These are phyloP conservation scores for Drosophila aldrichi DNA, from an alignment of 2,888 invertebrate species.

Conservation along the genomic window DNA sequence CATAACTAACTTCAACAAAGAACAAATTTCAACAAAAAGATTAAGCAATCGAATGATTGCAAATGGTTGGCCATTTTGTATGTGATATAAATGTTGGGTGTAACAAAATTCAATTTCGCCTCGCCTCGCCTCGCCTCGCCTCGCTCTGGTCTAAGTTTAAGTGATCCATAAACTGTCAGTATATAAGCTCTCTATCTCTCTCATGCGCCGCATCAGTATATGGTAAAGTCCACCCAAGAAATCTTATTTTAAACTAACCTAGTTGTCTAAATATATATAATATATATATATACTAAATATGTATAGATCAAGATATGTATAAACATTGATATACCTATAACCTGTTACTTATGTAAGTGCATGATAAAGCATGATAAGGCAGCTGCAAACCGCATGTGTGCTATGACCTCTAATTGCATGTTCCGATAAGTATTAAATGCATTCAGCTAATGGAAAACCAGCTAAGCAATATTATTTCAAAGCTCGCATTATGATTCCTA, in stretches of 20 bases:
- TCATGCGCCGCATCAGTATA: slow-evolving; percentile 62
- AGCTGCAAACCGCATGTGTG: slow-evolving; percentile 52
- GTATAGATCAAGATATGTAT: slow-evolving; percentile 1
- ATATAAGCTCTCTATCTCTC: slow-evolving; percentile 36
- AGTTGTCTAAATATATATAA: slow-evolving; percentile 52
- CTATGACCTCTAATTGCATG: slow-evolving; percentile 53
- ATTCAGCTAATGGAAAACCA: slow-evolving; percentile 20
- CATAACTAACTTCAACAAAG: slow-evolving; percentile 47
- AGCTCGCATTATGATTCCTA: slow-evolving; percentile 30
- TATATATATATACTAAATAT: slow-evolving; percentile 27
- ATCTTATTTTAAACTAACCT: slow-evolving; percentile 38
- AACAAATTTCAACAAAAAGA: slow-evolving; percentile 21
- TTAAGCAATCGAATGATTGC: not conserved
- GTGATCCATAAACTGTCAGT: slow-evolving; percentile 61
- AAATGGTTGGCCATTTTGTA: slow-evolving; percentile 60
- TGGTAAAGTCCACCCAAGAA: slow-evolving; percentile 67
- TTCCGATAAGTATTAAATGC: slow-evolving; percentile 55
- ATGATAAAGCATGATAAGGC: slow-evolving; percentile 31
- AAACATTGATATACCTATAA: slow-evolving; percentile 6
- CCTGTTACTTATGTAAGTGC: slow-evolving; percentile 9
- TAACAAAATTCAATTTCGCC: slow-evolving; percentile 55
- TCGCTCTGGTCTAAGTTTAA: slow-evolving; percentile 63
- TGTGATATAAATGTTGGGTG: slow-evolving; percentile 65
- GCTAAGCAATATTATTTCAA: slow-evolving; percentile 10
- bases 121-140: slow-evolving; percentile 43